These are phyloP conservation scores for Macropus fuliginosus DNA, from an alignment of 2,797 vertebrate genomes.

Conservation along the genomic window DNA sequence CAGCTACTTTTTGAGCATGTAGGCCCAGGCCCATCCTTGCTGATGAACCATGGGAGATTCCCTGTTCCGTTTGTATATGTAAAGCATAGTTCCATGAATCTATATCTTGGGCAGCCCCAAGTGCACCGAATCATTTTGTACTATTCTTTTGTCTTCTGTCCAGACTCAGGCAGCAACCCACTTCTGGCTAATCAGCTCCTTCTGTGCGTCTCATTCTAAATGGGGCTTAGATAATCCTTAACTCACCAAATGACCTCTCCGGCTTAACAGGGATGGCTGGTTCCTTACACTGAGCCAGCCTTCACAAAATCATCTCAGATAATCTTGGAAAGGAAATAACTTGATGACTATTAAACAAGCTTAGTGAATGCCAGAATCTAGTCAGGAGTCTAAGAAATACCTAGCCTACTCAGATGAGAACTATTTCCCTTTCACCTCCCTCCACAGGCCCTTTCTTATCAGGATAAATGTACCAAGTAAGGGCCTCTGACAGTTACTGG, in stretches of 20 bases:
- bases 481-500: not conserved
- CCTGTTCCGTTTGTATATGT: not conserved
- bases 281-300: not conserved
- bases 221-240: not conserved
- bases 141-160: not conserved
- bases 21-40: not conserved
- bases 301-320: not conserved
- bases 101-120: not conserved
- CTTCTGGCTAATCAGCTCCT: not conserved
- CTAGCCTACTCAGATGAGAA: not conserved
- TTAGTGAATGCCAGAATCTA: not conserved
- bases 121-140: not conserved
- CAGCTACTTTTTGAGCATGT: not conserved
- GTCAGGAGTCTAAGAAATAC: not conserved
- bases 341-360: not conserved
- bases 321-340: not conserved
- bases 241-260: not conserved
- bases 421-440: not conserved
- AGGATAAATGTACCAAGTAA: not conserved
- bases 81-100: not conserved
- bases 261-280: conserved; percentile 7
- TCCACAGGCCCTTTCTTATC: not conserved
- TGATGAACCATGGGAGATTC: not conserved
- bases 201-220: not conserved
- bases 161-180: not conserved